phyloP scores from a whole-genome alignment of 2,888 invertebrate genomes.

The Invenusta paracnida region DNA sequence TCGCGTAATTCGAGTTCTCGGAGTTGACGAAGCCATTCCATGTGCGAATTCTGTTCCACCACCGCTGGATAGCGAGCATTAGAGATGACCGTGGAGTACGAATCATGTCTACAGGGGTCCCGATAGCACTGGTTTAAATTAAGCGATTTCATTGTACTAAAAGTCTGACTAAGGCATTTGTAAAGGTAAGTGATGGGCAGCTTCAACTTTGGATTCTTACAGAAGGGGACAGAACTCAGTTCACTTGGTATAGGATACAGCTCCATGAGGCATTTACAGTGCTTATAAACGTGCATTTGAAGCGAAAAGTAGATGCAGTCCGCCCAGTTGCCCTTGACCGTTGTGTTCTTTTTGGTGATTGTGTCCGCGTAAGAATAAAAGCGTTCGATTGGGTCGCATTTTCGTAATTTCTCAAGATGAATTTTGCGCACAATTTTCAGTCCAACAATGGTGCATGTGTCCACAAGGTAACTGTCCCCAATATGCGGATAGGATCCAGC shows the following conservation, averaged over 20 bases:
- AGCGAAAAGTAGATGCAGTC: conserved; percentile 34
- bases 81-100: conserved; percentile 32
- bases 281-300: conserved; percentile 18
- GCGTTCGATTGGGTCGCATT: neutral
- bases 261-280: conserved; percentile 36
- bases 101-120: conserved; percentile 36
- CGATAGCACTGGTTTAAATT: conserved; percentile 30
- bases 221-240: conserved; percentile 27
- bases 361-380: conserved; percentile 36
- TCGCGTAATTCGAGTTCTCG: conserved; percentile 28
- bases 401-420: conserved; percentile 11
- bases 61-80: conserved; percentile 38
- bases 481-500: conserved; percentile 37
- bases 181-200: neutral
- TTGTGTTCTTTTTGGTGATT: conserved; percentile 20
- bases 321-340: conserved; percentile 29
- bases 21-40: conserved; percentile 28
- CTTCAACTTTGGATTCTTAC: conserved; percentile 1
- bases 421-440: conserved; percentile 20
- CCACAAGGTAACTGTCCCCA: conserved; percentile 36
- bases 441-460: conserved; percentile 28
- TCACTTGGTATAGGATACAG: conserved; percentile 27
- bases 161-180: neutral
- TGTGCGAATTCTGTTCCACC: conserved; percentile 22
- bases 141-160: neutral